Evolutionary conservation across 2,797 vertebrate species (phyloP).

Genomic region (Jordanella pulchra): DNA sequence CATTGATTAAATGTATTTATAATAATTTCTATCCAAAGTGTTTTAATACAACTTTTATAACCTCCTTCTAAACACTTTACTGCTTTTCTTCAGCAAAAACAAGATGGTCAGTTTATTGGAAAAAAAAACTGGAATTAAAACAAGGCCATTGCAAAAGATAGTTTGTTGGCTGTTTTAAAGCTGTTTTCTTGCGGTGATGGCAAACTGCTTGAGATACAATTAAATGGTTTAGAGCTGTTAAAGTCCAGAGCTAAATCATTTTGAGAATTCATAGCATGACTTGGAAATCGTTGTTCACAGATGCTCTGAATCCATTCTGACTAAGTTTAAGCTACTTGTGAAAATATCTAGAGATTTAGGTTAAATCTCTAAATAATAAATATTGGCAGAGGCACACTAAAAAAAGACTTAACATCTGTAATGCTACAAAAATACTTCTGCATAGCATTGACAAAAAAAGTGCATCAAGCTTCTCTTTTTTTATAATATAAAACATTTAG

Average conservation of each 20-base stretch:
- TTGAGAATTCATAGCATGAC: not conserved
- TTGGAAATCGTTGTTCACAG: not conserved
- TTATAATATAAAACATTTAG: not conserved
- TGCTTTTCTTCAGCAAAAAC: no score
- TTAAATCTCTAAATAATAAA: not conserved
- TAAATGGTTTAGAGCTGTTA: not conserved
- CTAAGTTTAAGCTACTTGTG: not conserved
- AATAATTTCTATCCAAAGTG: not conserved
- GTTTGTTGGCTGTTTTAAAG: no score
- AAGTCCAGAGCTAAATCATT: not conserved
- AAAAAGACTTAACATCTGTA: not conserved
- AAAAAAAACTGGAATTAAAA: not conserved
- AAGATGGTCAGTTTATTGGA: not conserved
- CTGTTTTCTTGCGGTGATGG: not conserved
- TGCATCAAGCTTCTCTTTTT: no score
- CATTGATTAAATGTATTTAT: not conserved
- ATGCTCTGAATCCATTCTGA: not conserved
- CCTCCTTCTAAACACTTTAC: not conserved
- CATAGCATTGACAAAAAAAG: not conserved
- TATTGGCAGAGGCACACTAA: not conserved
- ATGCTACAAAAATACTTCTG: not conserved
- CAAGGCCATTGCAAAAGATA: not conserved
- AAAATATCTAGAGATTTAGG: not conserved
- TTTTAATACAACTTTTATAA: not conserved
- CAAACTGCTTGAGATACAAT: not conserved